Evolutionary conservation across 2,113 vertebrate genomes (phyloP).

Genomic region (Gnathonemus longibarbis): DNA sequence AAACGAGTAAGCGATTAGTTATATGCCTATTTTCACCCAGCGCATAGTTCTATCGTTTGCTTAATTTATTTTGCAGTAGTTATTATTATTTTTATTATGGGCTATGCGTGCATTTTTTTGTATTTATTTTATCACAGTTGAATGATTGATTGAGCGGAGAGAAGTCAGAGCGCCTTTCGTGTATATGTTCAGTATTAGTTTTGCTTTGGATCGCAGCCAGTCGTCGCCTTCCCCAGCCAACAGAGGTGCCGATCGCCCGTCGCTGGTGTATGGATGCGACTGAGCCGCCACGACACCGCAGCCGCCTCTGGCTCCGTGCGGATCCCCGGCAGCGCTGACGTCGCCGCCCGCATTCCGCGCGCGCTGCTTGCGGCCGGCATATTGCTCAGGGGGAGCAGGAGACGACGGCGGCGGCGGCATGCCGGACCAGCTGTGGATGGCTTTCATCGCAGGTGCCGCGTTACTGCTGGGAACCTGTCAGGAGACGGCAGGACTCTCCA

Average conservation of each 20-base stretch:
- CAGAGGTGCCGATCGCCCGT: not conserved
- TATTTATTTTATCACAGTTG: not conserved
- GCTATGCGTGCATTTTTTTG: not conserved
- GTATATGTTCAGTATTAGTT: not conserved
- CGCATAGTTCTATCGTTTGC: not conserved
- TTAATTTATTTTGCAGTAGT: not conserved
- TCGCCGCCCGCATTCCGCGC: slow-evolving; percentile 32
- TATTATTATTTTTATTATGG: not conserved
- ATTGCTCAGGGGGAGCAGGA: slow-evolving; percentile 29
- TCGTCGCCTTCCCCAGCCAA: not conserved
- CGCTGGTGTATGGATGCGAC: slow-evolving; percentile 30
- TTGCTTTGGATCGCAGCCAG: slow-evolving; percentile 30
- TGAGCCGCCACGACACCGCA: slow-evolving; percentile 38
- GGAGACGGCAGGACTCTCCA: slow-evolving; percentile 30
- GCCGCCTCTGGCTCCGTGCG: slow-evolving; percentile 6
- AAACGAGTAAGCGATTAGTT: slow-evolving; percentile 23
- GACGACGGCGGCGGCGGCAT: slow-evolving; percentile 28
- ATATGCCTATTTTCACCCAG: not conserved
- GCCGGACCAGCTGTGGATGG: slow-evolving; percentile 37
- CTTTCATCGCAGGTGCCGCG: slow-evolving; percentile 43
- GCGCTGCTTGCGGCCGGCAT: slow-evolving; percentile 22
- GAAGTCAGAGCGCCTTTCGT: not conserved
- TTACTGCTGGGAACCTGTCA: slow-evolving; percentile 46
- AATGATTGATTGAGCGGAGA: not conserved
- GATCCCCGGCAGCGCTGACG: slow-evolving; percentile 3